phyloP scores from a whole-genome alignment of 2,797 vertebrate species.

The Pseudopleuronectes americanus region DNA sequence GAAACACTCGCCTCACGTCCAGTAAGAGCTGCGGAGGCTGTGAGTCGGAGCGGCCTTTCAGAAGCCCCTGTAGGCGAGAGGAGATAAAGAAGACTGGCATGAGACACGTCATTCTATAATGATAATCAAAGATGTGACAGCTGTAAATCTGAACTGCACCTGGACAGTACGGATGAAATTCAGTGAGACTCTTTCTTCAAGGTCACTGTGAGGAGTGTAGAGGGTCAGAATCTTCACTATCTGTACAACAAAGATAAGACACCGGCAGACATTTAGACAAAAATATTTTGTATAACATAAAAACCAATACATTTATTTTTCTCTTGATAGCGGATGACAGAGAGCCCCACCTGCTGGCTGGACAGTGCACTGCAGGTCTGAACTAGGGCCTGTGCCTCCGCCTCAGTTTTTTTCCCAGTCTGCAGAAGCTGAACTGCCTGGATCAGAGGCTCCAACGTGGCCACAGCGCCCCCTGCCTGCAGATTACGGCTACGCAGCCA shows the following conservation, averaged over 20 bases:
- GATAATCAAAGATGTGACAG: neutral
- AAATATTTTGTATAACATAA: too few relatives aligned
- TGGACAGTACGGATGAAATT: slow-evolving; percentile 85
- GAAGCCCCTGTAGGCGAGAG: slow-evolving; percentile 68
- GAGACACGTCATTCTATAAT: neutral
- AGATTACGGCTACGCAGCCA: slow-evolving; percentile 83
- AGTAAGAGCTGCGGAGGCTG: slow-evolving; percentile 81
- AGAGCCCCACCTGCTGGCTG: slow-evolving; percentile 81
- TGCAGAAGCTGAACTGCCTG: slow-evolving; percentile 88
- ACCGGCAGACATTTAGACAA: neutral
- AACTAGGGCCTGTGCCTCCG: slow-evolving; percentile 79
- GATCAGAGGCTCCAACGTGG: slow-evolving; percentile 84
- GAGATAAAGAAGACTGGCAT: slow-evolving; percentile 7
- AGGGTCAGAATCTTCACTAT: slow-evolving; percentile 86
- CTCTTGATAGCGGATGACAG: neutral
- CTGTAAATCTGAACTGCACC: slow-evolving; percentile 63
- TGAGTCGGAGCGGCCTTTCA: slow-evolving; percentile 68
- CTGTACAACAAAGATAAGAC: slow-evolving; percentile 62
- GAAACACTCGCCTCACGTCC: slow-evolving; percentile 83
- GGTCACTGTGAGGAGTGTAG: slow-evolving; percentile 83
- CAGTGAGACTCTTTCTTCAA: slow-evolving; percentile 84
- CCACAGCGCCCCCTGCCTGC: slow-evolving; percentile 77
- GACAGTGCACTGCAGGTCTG: slow-evolving; percentile 84
- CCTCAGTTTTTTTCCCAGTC: slow-evolving; percentile 83
- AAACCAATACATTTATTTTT: neutral